Percentiles rank a stretch among this genome's conserved stretches.
phyloP scores from a whole-genome alignment of 2,113 vertebrate species.

The Ictidomys tridecemlineatus region DNA sequence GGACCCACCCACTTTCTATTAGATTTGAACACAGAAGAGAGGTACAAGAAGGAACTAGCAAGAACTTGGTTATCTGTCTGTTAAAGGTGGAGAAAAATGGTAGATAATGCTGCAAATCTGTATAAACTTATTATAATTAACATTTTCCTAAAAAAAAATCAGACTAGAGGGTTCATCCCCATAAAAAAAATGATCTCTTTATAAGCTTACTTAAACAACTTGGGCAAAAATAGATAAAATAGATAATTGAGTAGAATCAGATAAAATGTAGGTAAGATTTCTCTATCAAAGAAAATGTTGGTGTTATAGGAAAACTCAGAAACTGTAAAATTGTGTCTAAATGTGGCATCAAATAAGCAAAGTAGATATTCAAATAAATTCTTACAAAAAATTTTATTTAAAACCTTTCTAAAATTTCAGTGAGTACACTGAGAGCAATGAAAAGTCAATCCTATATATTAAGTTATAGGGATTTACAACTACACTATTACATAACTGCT shows the following conservation, averaged over 20 bases:
- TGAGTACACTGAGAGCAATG: neutral
- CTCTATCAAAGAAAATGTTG: neutral
- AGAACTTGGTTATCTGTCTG: neutral
- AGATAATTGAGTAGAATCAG: neutral
- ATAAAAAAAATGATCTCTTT: neutral
- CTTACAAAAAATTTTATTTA: conserved; percentile 6
- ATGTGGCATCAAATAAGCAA: conserved; percentile 29
- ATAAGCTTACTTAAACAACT: neutral
- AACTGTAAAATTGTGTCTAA: conserved; percentile 10
- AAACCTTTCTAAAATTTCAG: conserved; percentile 43
- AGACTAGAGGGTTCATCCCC: neutral
- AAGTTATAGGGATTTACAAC: neutral
- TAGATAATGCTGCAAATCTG: neutral
- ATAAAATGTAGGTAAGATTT: neutral
- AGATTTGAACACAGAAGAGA: neutral
- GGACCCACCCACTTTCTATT: neutral
- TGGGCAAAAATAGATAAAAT: neutral
- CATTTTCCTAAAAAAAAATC: neutral
- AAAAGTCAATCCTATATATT: neutral
- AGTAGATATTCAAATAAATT: conserved; percentile 5
- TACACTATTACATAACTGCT: neutral
- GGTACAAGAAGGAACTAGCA: neutral
- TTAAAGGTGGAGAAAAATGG: conserved; percentile 2
- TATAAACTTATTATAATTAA: neutral
- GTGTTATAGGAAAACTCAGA: neutral